Conservation (phyloP, 2,113 vertebrate species). For the Elachura formosa region DNA sequence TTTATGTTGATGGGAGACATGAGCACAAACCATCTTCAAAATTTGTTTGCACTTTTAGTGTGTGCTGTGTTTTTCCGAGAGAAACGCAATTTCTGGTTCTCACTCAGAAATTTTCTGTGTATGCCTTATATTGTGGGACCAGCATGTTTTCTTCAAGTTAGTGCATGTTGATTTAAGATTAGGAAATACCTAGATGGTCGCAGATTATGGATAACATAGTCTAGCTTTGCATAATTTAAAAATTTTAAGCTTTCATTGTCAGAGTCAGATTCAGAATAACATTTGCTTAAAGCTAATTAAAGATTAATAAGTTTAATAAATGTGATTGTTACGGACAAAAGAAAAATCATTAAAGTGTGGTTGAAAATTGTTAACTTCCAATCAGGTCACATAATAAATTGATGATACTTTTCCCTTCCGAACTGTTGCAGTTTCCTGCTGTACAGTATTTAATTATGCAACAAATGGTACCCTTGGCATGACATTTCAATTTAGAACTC, state of each 20-base stretch:
- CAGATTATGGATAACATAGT: constrained; percentile 72
- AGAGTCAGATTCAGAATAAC: constrained; percentile 70
- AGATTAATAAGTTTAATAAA: constrained; percentile 90
- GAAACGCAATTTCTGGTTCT: not conserved
- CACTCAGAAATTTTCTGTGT: not conserved
- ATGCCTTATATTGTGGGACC: not conserved
- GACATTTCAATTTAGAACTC: constrained; percentile 64
- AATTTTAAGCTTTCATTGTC: constrained; percentile 69
- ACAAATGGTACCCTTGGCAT: constrained; percentile 59
- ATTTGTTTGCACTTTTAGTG: not conserved
- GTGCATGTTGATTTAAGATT: not conserved
- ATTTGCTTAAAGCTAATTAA: constrained; percentile 87
- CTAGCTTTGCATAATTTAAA: constrained; percentile 70
- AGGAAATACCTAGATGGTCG: constrained; percentile 67
- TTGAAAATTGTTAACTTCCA: constrained; percentile 72
- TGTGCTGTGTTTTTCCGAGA: not conserved
- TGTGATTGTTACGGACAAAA: constrained; percentile 79
- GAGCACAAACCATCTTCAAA: not conserved
- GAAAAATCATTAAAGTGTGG: constrained; percentile 76
- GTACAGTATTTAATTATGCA: constrained; percentile 66
- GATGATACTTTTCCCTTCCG: constrained; percentile 53
- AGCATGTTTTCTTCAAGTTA: not conserved
- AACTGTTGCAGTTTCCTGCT: constrained; percentile 59
- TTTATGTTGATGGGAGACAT: not conserved
- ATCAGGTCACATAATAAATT: constrained; percentile 74